A percentile compares a stretch with the other conserved stretches of the same genome.
Evolutionary conservation across 2,113 vertebrate species (phyloP).

Genomic region (Grammomys surdaster): DNA sequence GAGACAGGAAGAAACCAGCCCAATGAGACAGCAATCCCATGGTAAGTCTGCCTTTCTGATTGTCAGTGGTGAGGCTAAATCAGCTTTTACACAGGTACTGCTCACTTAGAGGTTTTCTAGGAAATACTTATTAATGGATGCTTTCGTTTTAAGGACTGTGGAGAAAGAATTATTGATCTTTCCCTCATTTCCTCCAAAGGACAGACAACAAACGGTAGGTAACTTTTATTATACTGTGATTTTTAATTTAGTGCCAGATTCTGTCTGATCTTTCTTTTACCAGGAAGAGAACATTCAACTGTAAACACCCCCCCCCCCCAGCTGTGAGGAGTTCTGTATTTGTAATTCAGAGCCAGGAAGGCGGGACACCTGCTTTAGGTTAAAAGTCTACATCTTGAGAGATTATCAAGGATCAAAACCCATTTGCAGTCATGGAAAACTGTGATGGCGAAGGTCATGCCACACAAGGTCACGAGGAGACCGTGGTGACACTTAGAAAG

Average conservation of each 20-base stretch:
- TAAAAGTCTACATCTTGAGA: constrained; percentile 24
- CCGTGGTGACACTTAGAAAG: constrained; percentile 39
- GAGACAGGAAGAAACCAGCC: background rate
- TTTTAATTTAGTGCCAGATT: constrained; percentile 50
- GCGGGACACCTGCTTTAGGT: background rate
- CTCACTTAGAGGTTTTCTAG: background rate
- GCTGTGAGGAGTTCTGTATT: background rate
- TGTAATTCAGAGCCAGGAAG: constrained; percentile 18
- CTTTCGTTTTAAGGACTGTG: constrained; percentile 22
- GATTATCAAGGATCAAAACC: constrained; percentile 9
- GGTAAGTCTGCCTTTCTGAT: background rate
- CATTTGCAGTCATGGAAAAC: constrained; percentile 19
- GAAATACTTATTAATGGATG: background rate
- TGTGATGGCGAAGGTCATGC: background rate
- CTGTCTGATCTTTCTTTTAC: background rate
- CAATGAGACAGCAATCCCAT: background rate
- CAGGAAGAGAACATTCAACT: background rate
- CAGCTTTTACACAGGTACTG: background rate
- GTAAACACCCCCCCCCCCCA: background rate
- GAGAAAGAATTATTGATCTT: background rate
- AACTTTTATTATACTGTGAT: background rate
- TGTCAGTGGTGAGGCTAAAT: background rate
- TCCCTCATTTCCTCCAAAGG: background rate
- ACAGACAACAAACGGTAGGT: background rate
- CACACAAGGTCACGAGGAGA: background rate